These are phyloP conservation scores for Crenichthys baileyi DNA, from an alignment of 2,797 vertebrate species.

Conservation along the genomic window DNA sequence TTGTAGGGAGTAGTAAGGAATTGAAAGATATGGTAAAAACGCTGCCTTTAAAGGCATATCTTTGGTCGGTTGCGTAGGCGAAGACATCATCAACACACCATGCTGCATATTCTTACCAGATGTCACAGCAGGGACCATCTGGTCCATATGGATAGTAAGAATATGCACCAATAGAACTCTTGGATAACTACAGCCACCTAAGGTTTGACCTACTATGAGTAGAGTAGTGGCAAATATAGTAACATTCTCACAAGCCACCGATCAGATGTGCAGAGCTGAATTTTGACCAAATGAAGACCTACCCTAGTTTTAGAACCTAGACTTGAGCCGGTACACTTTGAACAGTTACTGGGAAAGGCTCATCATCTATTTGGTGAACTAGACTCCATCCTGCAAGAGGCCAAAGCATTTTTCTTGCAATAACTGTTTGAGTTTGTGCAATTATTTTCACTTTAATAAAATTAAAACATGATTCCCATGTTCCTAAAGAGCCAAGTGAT, in stretches of 20 bases:
- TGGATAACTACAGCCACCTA: background rate
- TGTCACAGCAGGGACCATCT: conserved; percentile 4
- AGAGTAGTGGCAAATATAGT: background rate
- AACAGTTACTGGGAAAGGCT: background rate
- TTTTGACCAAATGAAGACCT: background rate
- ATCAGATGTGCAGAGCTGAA: background rate
- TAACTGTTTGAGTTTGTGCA: background rate
- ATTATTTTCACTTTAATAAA: background rate
- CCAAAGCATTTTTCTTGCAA: background rate
- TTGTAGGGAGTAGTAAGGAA: background rate
- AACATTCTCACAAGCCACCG: background rate
- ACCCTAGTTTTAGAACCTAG: background rate
- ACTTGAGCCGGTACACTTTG: background rate
- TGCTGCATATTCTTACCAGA: background rate
- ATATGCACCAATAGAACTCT: background rate
- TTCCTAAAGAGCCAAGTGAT: background rate
- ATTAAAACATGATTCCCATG: background rate
- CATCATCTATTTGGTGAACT: background rate
- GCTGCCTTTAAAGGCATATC: background rate
- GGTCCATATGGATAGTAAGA: background rate
- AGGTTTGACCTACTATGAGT: background rate
- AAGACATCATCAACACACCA: background rate
- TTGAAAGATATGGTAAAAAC: background rate
- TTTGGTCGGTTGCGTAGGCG: background rate
- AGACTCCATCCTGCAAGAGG: background rate